Evolutionary conservation across 92 coral and sea anemone species (phyloP).

Genomic region (Nematostella vectensis): DNA sequence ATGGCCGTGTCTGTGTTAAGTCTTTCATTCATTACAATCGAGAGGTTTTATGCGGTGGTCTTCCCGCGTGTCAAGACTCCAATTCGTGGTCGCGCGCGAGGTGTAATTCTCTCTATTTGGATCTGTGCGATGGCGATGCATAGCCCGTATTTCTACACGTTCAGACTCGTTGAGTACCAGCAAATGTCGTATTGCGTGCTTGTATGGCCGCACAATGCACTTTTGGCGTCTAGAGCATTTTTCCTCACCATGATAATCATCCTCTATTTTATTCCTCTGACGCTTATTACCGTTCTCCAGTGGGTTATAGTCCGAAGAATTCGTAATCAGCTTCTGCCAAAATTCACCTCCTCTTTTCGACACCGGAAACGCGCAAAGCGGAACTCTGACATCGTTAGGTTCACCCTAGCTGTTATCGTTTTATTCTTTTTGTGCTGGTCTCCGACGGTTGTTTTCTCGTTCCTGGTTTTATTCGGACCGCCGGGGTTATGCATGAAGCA

Average conservation of each 20-base stretch:
- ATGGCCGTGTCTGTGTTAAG: conserved; percentile 57
- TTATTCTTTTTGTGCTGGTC: conserved; percentile 56
- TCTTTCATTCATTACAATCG: conserved; percentile 40
- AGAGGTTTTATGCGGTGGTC: conserved; percentile 58
- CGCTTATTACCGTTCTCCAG: conserved; percentile 27
- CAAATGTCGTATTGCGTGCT: conserved; percentile 32
- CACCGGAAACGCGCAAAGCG: conserved; percentile 31
- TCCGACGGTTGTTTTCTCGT: conserved; percentile 41
- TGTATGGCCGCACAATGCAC: conserved; percentile 28
- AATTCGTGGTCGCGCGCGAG: conserved; percentile 26
- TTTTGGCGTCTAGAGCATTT: conserved; percentile 22
- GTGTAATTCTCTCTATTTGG: conserved; percentile 41
- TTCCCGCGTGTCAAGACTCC: conserved; percentile 31
- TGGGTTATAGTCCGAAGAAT: conserved; percentile 40
- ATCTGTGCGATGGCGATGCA: conserved; percentile 29
- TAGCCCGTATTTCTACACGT: conserved; percentile 46
- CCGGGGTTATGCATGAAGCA: conserved; percentile 14
- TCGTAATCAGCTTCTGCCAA: conserved; percentile 28
- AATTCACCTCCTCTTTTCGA: conserved; percentile 33
- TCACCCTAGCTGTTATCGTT: conserved; percentile 44
- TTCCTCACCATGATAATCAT: conserved; percentile 33
- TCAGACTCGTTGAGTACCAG: conserved; percentile 16
- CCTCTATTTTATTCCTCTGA: conserved; percentile 38
- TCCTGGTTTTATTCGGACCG: conserved; percentile 23
- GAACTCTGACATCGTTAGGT: conserved; percentile 34